Conservation (phyloP, 2,113 vertebrate species). For the Dinomys branickii region DNA sequence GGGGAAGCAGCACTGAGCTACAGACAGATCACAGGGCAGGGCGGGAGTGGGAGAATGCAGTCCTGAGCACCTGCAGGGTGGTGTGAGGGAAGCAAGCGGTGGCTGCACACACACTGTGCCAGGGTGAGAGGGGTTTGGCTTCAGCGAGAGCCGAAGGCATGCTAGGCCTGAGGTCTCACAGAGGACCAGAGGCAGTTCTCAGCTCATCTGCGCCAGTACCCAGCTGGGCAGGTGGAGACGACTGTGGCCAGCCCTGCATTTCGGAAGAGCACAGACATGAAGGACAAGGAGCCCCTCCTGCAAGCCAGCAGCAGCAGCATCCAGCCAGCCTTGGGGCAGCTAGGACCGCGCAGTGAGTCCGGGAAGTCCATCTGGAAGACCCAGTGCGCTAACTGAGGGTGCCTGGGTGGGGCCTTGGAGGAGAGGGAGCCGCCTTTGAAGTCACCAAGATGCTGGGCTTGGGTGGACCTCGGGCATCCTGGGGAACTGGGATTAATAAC, state of each 20-base stretch:
- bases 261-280: slow-evolving; percentile 5
- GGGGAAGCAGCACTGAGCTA: background rate
- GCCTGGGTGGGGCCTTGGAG: background rate
- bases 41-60: background rate
- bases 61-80: accelerated
- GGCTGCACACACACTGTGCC: accelerated
- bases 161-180: background rate
- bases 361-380: slow-evolving; percentile 9
- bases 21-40: background rate
- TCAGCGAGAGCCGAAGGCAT: accelerated
- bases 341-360: background rate
- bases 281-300: slow-evolving; percentile 2
- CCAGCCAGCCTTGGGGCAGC: background rate
- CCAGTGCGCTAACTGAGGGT: background rate
- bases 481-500: background rate
- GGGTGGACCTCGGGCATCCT: background rate
- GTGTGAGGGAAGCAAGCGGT: background rate
- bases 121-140: accelerated
- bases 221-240: background rate
- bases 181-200: background rate
- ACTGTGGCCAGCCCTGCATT: background rate
- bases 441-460: slow-evolving; percentile 48
- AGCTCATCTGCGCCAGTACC: background rate
- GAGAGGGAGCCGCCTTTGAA: slow-evolving; percentile 26
- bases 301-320: background rate